These are phyloP conservation scores for Euclidia mi DNA, from an alignment of 2,888 invertebrate species.

Conservation along the genomic window DNA sequence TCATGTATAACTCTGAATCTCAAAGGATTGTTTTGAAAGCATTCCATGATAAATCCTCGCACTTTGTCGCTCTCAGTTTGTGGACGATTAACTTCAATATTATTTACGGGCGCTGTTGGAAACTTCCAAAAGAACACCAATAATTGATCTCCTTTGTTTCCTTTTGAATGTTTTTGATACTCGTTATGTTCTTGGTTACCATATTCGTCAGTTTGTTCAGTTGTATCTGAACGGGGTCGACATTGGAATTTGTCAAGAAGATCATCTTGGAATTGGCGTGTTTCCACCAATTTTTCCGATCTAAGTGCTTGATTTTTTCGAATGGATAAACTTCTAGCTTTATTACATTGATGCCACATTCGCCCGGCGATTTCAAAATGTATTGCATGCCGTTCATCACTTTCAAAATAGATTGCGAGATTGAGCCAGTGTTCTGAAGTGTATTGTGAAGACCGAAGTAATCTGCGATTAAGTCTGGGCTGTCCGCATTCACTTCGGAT, in stretches of 20 bases:
- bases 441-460: slow-evolving; percentile 52
- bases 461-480: slow-evolving; percentile 40
- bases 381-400: slow-evolving; percentile 43
- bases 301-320: slow-evolving; percentile 11
- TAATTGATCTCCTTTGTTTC: too few species aligned
- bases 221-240: too few species aligned
- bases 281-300: background rate
- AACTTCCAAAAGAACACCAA: slow-evolving; percentile 25
- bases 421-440: slow-evolving; percentile 48
- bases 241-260: background rate
- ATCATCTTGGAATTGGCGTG: slow-evolving; percentile 4
- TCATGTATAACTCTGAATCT: slow-evolving; percentile 50
- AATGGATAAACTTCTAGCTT: slow-evolving; percentile 41
- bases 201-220: too few species aligned
- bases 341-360: slow-evolving; percentile 41
- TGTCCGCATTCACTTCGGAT: slow-evolving; percentile 20
- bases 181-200: too few species aligned
- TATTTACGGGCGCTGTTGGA: slow-evolving; percentile 48
- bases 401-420: slow-evolving; percentile 53
- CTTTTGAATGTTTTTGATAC: too few species aligned
- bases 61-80: slow-evolving; percentile 37
- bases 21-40: slow-evolving; percentile 48
- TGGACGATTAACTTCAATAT: slow-evolving; percentile 33
- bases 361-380: slow-evolving; percentile 44
- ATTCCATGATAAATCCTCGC: slow-evolving; percentile 49